phyloP scores from a whole-genome alignment of 2,888 invertebrate species.

The Pristionchus arcanus region DNA sequence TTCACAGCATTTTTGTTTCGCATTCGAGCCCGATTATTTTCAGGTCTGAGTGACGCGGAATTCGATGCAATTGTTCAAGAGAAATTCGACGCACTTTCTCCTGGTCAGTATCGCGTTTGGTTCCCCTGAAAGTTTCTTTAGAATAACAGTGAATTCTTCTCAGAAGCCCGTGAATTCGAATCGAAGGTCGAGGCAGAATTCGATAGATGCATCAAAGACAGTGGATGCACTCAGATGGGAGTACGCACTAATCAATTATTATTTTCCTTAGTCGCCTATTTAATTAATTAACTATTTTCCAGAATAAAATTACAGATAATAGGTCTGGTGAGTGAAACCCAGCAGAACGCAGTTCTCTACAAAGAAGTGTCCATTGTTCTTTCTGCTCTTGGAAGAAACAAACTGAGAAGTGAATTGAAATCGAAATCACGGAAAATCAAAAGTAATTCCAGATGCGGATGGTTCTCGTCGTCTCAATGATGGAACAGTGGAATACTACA shows the following conservation, averaged over 20 bases:
- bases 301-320: slow-evolving; percentile 15
- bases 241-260: too few relatives aligned
- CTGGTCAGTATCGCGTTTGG: not conserved
- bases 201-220: not conserved
- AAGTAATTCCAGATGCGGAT: not conserved
- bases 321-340: not conserved
- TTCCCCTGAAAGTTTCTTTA: not conserved
- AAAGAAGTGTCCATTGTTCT: slow-evolving; percentile 19
- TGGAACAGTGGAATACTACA: not conserved
- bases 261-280: too few relatives aligned
- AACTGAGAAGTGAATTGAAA: slow-evolving; percentile 39
- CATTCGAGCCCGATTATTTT: not conserved
- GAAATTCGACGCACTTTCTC: not conserved
- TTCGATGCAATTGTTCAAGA: slow-evolving; percentile 12
- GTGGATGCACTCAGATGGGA: not conserved
- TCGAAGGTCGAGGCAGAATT: slow-evolving; percentile 28
- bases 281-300: too few relatives aligned
- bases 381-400: slow-evolving; percentile 3
- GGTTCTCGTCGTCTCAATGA: not conserved
- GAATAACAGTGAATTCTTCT: not conserved
- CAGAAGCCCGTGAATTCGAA: slow-evolving; percentile 39
- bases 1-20: not conserved
- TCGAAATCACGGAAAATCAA: not conserved
- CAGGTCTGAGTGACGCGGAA: not conserved
- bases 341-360: not conserved